Base-by-base conservation (phyloP, 92 coral and sea anemone genomes). In the Hydrozoanthus gracilis region DNA sequence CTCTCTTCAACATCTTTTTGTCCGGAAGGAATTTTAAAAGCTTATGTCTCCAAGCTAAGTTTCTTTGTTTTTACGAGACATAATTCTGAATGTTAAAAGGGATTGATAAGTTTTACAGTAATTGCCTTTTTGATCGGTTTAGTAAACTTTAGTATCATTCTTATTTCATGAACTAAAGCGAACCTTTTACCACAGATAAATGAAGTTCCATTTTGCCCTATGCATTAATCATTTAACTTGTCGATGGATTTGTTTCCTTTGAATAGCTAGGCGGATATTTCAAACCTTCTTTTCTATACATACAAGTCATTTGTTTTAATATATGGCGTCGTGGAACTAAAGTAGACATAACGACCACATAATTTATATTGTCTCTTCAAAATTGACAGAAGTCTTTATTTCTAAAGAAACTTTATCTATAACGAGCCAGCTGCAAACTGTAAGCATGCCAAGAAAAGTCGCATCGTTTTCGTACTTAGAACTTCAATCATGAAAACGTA, bases 331-430 rank as follows among this genome's bases (percentile, higher is more conserved):
- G 39, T 45, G 35, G 39, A 77, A 18, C 20, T 12, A 5, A 0
- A 46, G 44, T 20, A 27, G 49, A 13, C 5, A 11, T 16, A 12
- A 5, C 5, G 51, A 44, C 46, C 67, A 20, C 56, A 44, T 45
- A 8, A 11, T 54, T 54, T 35, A 13, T 27, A 4, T 12, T 12
- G 12, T 27, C 46, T 55, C 48, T 52, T 77, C 17, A 27, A 0
- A 54, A 20, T 56, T 77, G 47, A 55, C 65, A 35, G 66, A 20
- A 77, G 44, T 44, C 45, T 56, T 75, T 55, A 55, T 77, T 60
- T 56, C 82, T 77, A 77, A 35, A 68, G 82, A 56, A 77, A 77
- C 82, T 39, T 77, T 77, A 77, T 77, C 82, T 77, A 27, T 56
- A 77, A 77, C 51, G 69, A 13, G 69, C 82, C 82, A 77, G 82